Percentiles rank a stretch among this genome's conserved stretches.
Conservation (phyloP, 2,113 vertebrate species). For the Anhinga anhinga region DNA sequence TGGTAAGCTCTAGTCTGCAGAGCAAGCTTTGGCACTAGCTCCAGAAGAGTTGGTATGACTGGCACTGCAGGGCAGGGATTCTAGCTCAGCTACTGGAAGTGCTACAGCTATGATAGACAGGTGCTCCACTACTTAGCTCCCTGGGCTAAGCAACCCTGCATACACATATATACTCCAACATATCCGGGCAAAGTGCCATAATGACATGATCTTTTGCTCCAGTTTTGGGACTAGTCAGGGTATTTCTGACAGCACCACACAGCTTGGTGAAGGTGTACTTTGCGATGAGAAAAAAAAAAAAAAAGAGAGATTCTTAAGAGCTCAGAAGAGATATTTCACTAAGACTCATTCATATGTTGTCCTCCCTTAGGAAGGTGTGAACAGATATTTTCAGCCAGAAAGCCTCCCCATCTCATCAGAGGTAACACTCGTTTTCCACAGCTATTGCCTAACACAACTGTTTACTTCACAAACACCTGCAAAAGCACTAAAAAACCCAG, state of each 20-base stretch:
- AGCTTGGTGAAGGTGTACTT: not conserved
- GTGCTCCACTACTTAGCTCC: not conserved
- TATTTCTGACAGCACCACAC: not conserved
- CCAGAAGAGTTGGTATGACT: not conserved
- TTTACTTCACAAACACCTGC: not conserved
- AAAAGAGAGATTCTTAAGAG: not conserved
- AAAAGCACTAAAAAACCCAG: not conserved
- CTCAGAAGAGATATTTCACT: not conserved
- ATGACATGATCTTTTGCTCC: not conserved
- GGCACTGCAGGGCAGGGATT: not conserved
- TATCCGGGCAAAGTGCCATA: not conserved
- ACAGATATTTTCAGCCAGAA: not conserved
- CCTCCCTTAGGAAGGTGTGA: not conserved
- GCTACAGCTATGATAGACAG: rapidly evolving
- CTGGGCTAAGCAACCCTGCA: not conserved
- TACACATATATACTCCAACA: not conserved
- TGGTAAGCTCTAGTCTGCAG: not conserved
- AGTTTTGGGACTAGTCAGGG: not conserved
- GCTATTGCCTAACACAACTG: not conserved
- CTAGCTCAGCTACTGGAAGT: not conserved
- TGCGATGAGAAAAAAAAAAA: not conserved
- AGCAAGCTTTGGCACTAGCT: not conserved
- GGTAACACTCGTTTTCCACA: not conserved
- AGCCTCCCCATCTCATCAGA: not conserved
- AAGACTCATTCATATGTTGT: not conserved